Conservation (phyloP, 2,797 vertebrate species). For the Lophura swinhoii region DNA sequence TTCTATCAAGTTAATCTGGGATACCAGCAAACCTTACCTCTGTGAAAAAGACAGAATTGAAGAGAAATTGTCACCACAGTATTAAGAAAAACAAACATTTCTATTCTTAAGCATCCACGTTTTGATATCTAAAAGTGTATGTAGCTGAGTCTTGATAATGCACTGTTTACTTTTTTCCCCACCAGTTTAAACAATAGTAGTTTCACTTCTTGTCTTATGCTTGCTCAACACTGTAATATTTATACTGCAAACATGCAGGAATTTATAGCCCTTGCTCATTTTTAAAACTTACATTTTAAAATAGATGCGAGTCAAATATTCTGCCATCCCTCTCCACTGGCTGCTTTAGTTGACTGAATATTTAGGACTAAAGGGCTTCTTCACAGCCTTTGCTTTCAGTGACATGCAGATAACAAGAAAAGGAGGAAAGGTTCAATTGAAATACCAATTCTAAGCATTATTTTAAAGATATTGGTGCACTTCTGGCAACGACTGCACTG, state of each 20-base stretch:
- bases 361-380: no score
- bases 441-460: not conserved
- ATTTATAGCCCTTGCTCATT: constrained; percentile 17
- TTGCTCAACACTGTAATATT: constrained; percentile 30
- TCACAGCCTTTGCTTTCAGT: not conserved
- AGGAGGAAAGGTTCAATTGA: not conserved
- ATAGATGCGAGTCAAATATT: not conserved
- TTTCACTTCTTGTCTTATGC: constrained; percentile 56
- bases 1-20: not conserved
- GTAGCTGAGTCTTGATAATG: not conserved
- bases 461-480: not conserved
- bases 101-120: not conserved
- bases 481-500: not conserved
- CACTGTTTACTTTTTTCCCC: not conserved
- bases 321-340: not conserved
- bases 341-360: not conserved
- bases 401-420: not conserved
- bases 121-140: not conserved
- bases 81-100: not conserved
- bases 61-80: not conserved
- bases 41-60: not conserved
- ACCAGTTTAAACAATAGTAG: constrained; percentile 20
- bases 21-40: not conserved
- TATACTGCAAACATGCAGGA: not conserved
- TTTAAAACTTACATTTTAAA: constrained; percentile 1